Evolutionary conservation across 1,140 invertebrate genomes (phyloP).

Genomic region (Tetramorium simillimum): DNA sequence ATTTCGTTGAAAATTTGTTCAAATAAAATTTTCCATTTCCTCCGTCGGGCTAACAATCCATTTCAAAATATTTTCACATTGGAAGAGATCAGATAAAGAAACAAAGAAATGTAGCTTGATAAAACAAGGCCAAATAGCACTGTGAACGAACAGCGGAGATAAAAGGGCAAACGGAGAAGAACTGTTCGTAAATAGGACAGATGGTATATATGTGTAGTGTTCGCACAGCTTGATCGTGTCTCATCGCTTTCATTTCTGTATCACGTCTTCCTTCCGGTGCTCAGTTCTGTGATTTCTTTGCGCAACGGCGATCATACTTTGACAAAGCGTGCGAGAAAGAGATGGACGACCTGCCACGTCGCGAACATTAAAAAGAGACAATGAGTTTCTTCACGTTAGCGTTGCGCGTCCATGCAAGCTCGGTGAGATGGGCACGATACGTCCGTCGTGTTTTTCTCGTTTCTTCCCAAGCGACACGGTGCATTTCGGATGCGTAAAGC

Average conservation of each 20-base stretch:
- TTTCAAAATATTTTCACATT: conserved; percentile 12
- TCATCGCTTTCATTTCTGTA: conserved; percentile 42
- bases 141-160: conserved; percentile 9
- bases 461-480: conserved; percentile 38
- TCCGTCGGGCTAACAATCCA: neutral
- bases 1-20: neutral
- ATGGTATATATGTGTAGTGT: neutral
- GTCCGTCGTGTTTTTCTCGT: conserved; percentile 54
- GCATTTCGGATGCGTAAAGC: conserved; percentile 42
- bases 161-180: neutral
- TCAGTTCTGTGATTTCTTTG: conserved; percentile 29
- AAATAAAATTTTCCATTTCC: neutral
- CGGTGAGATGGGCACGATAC: conserved; percentile 1
- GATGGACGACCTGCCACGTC: conserved; percentile 43
- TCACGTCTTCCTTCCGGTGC: neutral
- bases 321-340: neutral
- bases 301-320: conserved; percentile 17
- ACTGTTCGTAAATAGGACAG: conserved; percentile 25
- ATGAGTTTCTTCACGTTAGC: conserved; percentile 21
- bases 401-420: conserved; percentile 7
- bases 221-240: neutral
- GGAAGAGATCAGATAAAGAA: conserved; percentile 33
- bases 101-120: conserved; percentile 18
- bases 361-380: conserved; percentile 51
- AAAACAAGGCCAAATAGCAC: conserved; percentile 36